Percentiles rank a stretch among this genome's conserved stretches.
These are phyloP conservation scores for Antheraea mylitta DNA, from an alignment of 1,140 invertebrate species.

Conservation along the genomic window DNA sequence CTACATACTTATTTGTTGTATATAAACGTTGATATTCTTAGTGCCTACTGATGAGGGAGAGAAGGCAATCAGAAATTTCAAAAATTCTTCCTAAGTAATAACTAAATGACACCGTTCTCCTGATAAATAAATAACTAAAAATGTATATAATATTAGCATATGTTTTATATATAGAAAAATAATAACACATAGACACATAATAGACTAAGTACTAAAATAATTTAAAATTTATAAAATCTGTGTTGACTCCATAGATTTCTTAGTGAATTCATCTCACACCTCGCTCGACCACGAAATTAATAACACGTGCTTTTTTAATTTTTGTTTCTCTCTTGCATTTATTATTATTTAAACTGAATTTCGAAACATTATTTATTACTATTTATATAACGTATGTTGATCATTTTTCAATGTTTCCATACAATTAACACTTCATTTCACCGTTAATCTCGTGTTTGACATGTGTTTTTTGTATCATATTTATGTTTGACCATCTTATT, in stretches of 20 bases:
- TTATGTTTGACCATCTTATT: constrained; percentile 20
- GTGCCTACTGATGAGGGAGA: too few species aligned
- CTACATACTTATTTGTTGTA: too few species aligned
- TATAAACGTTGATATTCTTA: too few species aligned
- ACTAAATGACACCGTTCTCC: too few species aligned
- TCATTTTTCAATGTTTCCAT: constrained; percentile 76
- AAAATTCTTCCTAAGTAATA: too few species aligned
- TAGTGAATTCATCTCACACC: constrained; percentile 69
- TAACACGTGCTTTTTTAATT: constrained; percentile 73
- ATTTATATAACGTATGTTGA: constrained; percentile 78
- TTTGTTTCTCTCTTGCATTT: constrained; percentile 70
- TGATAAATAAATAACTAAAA: too few species aligned
- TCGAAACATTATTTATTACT: constrained; percentile 74
- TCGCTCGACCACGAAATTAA: constrained; percentile 69
- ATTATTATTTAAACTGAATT: constrained; percentile 78
- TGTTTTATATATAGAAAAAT: too few species aligned
- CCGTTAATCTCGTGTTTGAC: constrained; percentile 50
- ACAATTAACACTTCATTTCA: constrained; percentile 77
- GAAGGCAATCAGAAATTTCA: too few species aligned
- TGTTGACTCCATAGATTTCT: constrained; percentile 36
- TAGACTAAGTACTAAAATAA: too few species aligned
- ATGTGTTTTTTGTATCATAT: constrained; percentile 16
- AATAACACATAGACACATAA: too few species aligned
- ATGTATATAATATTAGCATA: too few species aligned
- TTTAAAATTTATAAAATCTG: not conserved